Conservation (phyloP, 37 sponge, comb jelly and placozoan genomes). For the Agelas oroides region DNA sequence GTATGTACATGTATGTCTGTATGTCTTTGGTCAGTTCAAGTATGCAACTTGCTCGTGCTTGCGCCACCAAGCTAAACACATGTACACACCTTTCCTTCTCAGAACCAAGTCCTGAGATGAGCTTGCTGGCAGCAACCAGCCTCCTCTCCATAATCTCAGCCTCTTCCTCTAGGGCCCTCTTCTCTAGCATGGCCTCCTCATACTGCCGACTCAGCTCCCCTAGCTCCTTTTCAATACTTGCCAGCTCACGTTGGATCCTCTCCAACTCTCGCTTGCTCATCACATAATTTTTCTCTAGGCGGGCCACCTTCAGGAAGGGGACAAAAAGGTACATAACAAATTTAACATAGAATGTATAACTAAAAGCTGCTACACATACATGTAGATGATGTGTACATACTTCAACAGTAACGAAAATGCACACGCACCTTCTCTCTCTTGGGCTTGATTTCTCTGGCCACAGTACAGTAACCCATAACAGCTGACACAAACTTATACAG, state of each 20-base stretch:
- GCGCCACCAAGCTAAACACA: no score
- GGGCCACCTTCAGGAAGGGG: slow-evolving; percentile 82
- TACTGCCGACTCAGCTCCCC: slow-evolving; percentile 81
- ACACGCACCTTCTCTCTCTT: slow-evolving; percentile 90
- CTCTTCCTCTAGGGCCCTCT: slow-evolving; percentile 92
- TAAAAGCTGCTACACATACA: no score
- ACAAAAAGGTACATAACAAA: no score
- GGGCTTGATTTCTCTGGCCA: slow-evolving; percentile 97
- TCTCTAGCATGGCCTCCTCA: slow-evolving; percentile 94
- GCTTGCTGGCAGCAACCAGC: slow-evolving; percentile 95
- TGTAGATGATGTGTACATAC: no score
- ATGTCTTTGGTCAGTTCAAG: no score
- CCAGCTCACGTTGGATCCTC: slow-evolving; percentile 90
- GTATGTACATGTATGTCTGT: no score
- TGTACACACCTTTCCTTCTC: slow-evolving; percentile 80
- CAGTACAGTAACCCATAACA: slow-evolving; percentile 97
- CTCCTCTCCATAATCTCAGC: slow-evolving; percentile 97
- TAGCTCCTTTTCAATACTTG: slow-evolving; percentile 83
- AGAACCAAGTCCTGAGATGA: slow-evolving; percentile 96
- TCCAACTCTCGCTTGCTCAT: slow-evolving; percentile 98
- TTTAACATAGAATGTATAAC: no score
- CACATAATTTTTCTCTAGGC: slow-evolving; percentile 90
- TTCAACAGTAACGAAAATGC: no score
- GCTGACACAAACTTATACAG: slow-evolving; percentile 96
- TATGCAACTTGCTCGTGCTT: no score